Evolutionary conservation across 92 coral and sea anemone species (phyloP).

Genomic region (Hydrozoanthus gracilis): DNA sequence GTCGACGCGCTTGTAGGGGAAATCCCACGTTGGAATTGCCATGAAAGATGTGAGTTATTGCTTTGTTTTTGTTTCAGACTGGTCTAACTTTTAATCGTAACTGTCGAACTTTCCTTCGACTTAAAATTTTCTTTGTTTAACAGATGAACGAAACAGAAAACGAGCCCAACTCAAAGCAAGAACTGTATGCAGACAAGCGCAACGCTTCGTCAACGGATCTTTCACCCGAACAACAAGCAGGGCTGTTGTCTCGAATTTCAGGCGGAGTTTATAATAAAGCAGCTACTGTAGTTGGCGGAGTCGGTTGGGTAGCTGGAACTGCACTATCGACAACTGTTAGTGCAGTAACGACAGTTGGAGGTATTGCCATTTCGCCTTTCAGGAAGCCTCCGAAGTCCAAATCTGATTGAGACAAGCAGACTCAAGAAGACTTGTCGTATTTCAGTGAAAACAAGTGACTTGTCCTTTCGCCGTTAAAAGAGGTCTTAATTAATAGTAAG

Average conservation of each 20-base stretch:
- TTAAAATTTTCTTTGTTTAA: background rate
- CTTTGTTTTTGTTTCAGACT: background rate
- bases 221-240: conserved; percentile 64
- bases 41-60: conserved; percentile 73
- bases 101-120: background rate
- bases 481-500: too few relatives aligned
- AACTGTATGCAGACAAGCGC: background rate
- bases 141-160: conserved; percentile 41
- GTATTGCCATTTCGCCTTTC: conserved; percentile 86
- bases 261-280: conserved; percentile 94
- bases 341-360: conserved; percentile 85
- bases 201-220: conserved; percentile 27
- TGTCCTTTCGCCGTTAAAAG: too few relatives aligned
- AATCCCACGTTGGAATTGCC: conserved; percentile 46
- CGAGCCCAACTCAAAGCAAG: conserved; percentile 39
- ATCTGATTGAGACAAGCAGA: conserved; percentile 65
- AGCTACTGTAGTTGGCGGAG: conserved; percentile 94
- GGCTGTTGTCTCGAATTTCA: conserved; percentile 85
- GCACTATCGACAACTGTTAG: conserved; percentile 88
- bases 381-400: conserved; percentile 84
- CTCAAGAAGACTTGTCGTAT: too few relatives aligned
- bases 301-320: conserved; percentile 97
- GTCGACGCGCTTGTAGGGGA: conserved; percentile 38
- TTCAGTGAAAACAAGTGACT: too few relatives aligned
- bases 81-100: conserved; percentile 7